phyloP scores from a whole-genome alignment of 1,140 invertebrate genomes.

The Eciton burchellii region DNA sequence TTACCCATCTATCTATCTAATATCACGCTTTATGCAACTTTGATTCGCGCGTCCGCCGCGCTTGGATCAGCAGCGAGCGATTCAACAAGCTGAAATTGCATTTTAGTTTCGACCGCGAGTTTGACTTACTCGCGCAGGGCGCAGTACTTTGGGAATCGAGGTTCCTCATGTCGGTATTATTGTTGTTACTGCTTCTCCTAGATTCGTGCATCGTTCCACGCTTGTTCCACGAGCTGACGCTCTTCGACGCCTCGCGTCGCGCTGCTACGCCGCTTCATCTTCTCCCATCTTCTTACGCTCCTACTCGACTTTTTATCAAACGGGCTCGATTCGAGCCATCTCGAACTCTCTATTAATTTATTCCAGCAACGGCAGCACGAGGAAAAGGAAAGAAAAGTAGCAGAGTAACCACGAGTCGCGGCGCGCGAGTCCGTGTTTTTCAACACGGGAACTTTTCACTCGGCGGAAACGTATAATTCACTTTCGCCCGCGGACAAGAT shows the following conservation, averaged over 20 bases:
- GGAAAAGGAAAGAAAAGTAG: conserved; percentile 1
- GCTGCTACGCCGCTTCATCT: neutral
- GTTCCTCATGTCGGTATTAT: no score
- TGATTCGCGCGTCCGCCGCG: no score
- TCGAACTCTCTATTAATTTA: conserved; percentile 57
- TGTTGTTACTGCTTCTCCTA: neutral
- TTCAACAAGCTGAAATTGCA: no score
- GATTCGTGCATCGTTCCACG: neutral
- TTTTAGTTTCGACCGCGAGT: no score
- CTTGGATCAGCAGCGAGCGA: no score
- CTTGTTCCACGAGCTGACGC: no score
- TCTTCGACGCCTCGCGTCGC: neutral
- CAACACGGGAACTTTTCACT: conserved; percentile 54
- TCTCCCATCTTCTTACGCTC: conserved; percentile 6
- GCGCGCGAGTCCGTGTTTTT: conserved; percentile 55
- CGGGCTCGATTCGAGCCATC: conserved; percentile 2
- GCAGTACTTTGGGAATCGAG: no score
- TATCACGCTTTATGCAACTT: no score
- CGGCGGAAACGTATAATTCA: conserved; percentile 56
- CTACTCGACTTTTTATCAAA: neutral
- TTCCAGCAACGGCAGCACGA: conserved; percentile 28
- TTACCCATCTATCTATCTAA: neutral
- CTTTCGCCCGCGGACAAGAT: conserved; percentile 51
- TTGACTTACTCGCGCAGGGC: no score
- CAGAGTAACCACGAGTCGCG: neutral